Evolutionary conservation across 2,797 vertebrate genomes (phyloP).

Genomic region (Sebastolobus altivelis): DNA sequence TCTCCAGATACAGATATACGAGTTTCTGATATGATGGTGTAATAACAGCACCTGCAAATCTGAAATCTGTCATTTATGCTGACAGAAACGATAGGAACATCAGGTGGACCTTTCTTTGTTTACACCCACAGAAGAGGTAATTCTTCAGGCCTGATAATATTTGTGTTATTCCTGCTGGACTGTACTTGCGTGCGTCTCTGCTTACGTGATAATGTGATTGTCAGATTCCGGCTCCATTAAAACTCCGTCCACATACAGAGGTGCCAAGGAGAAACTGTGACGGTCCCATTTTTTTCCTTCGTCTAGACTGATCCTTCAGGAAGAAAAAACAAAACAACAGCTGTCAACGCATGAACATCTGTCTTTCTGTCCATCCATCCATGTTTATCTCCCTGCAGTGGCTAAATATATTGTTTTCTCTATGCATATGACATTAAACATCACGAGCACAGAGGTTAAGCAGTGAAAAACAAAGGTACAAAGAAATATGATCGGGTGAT

Average conservation of each 20-base stretch:
- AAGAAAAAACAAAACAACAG: conserved; percentile 39
- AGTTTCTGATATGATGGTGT: not conserved
- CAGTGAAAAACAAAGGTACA: conserved; percentile 44
- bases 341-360: conserved; percentile 46
- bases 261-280: conserved; percentile 92
- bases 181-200: conserved; percentile 59
- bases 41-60: conserved; percentile 2
- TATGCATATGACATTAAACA: conserved; percentile 31
- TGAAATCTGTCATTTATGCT: conserved; percentile 12
- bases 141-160: conserved; percentile 43
- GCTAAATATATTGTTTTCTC: conserved; percentile 30
- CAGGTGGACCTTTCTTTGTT: conserved; percentile 34
- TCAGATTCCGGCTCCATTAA: conserved; percentile 95
- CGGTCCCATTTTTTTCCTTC: conserved; percentile 95
- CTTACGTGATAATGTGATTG: conserved; percentile 98
- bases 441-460: conserved; percentile 11
- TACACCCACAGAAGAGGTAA: conserved; percentile 23
- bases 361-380: conserved; percentile 20
- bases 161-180: conserved; percentile 29
- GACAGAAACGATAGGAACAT: conserved; percentile 22
- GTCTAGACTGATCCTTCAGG: conserved; percentile 93
- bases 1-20: not conserved
- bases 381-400: conserved; percentile 14
- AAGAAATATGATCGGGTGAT: conserved; percentile 64
- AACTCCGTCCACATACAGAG: conserved; percentile 95